Evolutionary conservation across 2,113 vertebrate species (phyloP).

Genomic region (Chaetops frenatus): DNA sequence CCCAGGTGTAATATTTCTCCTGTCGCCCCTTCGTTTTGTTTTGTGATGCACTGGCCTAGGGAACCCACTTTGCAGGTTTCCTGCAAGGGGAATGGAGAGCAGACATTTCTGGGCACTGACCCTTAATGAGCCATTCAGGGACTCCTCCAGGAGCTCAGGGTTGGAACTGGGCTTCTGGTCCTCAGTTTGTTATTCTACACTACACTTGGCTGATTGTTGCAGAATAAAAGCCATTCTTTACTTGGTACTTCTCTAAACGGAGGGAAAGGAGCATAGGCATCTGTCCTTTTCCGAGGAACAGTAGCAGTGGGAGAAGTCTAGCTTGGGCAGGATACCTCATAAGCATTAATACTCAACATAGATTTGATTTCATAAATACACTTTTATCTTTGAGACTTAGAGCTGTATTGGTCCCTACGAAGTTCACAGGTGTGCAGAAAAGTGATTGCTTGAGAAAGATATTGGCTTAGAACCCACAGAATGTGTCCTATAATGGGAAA

Average conservation of each 20-base stretch:
- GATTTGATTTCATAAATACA: neutral
- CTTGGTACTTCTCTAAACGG: neutral
- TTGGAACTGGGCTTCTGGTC: neutral
- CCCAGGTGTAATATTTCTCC: neutral
- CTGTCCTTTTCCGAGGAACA: neutral
- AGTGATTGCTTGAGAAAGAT: neutral
- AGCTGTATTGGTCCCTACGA: neutral
- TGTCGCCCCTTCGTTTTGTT: rapidly evolving
- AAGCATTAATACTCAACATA: neutral
- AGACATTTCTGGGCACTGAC: no score
- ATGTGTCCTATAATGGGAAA: neutral
- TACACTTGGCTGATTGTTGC: rapidly evolving
- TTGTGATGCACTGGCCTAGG: neutral
- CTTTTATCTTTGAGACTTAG: neutral
- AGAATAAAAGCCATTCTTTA: neutral
- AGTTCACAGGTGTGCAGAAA: neutral
- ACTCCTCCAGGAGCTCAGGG: neutral
- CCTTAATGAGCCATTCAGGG: rapidly evolving
- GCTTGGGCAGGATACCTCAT: rapidly evolving
- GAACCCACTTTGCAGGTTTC: neutral
- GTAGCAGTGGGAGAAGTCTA: neutral
- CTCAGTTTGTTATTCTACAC: neutral
- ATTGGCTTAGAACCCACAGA: rapidly evolving
- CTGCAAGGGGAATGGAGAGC: neutral
- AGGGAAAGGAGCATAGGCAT: neutral